phyloP scores from a whole-genome alignment of 2,888 invertebrate species.

The Calameuta idolon region DNA sequence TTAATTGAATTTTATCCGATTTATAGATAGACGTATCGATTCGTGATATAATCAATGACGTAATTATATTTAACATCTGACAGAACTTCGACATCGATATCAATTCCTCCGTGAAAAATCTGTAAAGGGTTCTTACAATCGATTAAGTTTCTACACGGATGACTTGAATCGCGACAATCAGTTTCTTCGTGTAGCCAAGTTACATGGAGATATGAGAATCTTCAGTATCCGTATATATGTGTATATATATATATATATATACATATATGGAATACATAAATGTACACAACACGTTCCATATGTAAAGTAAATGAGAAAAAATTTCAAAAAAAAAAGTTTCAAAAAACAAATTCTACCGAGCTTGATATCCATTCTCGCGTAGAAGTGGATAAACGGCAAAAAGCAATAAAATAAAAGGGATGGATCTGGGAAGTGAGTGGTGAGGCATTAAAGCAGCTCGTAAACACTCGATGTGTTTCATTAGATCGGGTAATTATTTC shows the following conservation, averaged over 20 bases:
- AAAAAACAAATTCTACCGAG: background rate
- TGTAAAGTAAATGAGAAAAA: too few species aligned
- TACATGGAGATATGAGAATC: background rate
- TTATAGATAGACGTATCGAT: background rate
- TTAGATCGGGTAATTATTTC: slow-evolving; percentile 37
- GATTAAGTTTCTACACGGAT: background rate
- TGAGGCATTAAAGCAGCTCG: slow-evolving; percentile 34
- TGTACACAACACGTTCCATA: too few species aligned
- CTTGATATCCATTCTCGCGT: background rate
- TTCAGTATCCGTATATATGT: too few species aligned
- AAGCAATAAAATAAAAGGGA: slow-evolving; percentile 18
- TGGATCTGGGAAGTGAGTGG: slow-evolving; percentile 19
- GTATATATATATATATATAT: too few species aligned
- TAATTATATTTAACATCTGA: background rate
- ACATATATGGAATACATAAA: too few species aligned
- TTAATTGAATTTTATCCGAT: background rate
- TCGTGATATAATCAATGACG: background rate
- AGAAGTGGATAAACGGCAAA: background rate
- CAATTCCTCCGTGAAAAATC: background rate
- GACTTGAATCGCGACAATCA: background rate
- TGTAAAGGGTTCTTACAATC: background rate
- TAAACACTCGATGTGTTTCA: slow-evolving; percentile 36
- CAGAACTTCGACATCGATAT: background rate
- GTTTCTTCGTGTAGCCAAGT: background rate
- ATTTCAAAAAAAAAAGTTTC: too few species aligned